phyloP scores from a whole-genome alignment of 2,888 invertebrate genomes.

The Leucozona laternaria region DNA sequence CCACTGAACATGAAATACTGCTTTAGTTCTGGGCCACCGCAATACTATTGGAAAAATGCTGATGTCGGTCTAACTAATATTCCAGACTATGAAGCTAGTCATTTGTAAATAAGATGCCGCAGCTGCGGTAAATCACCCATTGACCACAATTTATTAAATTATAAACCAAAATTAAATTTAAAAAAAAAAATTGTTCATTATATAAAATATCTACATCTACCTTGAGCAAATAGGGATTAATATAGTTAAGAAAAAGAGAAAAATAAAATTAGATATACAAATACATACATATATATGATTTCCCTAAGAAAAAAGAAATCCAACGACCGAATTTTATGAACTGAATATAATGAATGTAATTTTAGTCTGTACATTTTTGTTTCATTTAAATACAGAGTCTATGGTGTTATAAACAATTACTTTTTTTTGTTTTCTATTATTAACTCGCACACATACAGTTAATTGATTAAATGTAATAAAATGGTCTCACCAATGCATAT shows the following conservation, averaged over 20 bases:
- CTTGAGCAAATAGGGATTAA: conserved; percentile 53
- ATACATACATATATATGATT: conserved; percentile 1
- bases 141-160: conserved; percentile 48
- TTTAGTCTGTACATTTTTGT: conserved; percentile 5
- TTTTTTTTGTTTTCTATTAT: conserved; percentile 3
- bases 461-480: conserved; percentile 31
- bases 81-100: conserved; percentile 89
- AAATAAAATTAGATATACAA: background rate
- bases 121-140: conserved; percentile 37
- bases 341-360: conserved; percentile 56
- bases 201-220: conserved; percentile 21
- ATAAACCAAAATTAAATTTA: conserved; percentile 2
- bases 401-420: background rate
- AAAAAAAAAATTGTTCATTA: conserved; percentile 45
- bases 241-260: conserved; percentile 37
- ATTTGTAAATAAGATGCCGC: conserved; percentile 79
- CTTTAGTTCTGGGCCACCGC: conserved; percentile 93
- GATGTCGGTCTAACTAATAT: conserved; percentile 89
- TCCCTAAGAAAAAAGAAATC: conserved; percentile 39
- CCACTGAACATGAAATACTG: conserved; percentile 92
- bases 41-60: conserved; percentile 90
- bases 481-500: conserved; percentile 49
- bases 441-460: conserved; percentile 10
- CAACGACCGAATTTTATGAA: conserved; percentile 53
- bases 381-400: conserved; percentile 48